Evolutionary conservation across 2,888 invertebrate genomes (phyloP).

Genomic region (Hanleya hanleyi): DNA sequence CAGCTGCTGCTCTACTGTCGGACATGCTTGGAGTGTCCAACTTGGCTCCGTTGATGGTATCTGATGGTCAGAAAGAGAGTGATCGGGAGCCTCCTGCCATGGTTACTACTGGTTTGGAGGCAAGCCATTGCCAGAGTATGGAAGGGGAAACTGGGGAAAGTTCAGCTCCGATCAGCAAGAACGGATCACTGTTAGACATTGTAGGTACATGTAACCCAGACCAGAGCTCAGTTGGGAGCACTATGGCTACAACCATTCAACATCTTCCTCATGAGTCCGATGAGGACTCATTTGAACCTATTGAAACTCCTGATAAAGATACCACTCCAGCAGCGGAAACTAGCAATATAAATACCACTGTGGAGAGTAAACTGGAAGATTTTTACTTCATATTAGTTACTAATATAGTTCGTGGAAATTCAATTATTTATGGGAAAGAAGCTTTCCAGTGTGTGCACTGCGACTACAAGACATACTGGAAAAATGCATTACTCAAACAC

Average conservation of each 20-base stretch:
- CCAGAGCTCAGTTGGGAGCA: not conserved
- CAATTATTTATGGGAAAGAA: constrained; percentile 49
- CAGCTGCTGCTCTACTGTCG: too few species aligned
- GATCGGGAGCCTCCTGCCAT: too few species aligned
- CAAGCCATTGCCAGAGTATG: too few species aligned
- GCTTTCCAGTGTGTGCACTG: constrained; percentile 63
- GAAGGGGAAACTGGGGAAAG: too few species aligned
- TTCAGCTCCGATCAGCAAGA: too few species aligned
- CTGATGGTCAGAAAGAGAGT: too few species aligned
- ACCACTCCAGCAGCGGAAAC: not conserved
- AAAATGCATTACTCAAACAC: constrained; percentile 52
- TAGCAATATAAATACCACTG: constrained; percentile 3
- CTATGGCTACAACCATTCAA: not conserved
- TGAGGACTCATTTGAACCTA: not conserved
- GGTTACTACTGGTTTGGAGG: too few species aligned
- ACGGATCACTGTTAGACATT: too few species aligned
- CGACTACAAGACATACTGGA: constrained; percentile 50
- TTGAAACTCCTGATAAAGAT: not conserved
- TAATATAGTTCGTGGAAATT: constrained; percentile 41
- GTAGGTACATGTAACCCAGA: too few species aligned
- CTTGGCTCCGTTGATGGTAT: too few species aligned
- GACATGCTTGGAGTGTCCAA: too few species aligned
- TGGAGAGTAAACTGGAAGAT: constrained; percentile 29
- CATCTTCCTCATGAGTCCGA: not conserved
- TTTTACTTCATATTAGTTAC: constrained; percentile 52